Evolutionary conservation across 2,797 vertebrate genomes (phyloP).

Genomic region (Gouania willdenowi): DNA sequence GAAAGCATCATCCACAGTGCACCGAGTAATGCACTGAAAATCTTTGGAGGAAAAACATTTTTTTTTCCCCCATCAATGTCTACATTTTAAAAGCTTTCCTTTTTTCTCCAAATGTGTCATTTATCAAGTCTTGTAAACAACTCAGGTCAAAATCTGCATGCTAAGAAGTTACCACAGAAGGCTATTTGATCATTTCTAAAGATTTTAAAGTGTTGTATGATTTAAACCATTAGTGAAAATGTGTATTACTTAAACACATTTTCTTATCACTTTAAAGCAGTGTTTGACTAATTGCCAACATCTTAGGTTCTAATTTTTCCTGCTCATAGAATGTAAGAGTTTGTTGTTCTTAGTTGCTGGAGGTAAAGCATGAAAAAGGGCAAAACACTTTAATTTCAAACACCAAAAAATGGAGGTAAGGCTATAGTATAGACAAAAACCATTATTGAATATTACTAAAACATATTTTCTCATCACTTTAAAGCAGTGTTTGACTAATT

Average conservation of each 20-base stretch:
- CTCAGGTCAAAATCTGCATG: conserved; percentile 15
- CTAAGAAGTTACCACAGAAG: conserved; percentile 4
- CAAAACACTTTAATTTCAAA: too few species aligned
- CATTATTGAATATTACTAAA: neutral
- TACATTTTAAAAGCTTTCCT: conserved; percentile 20
- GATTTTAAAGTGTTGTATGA: too few species aligned
- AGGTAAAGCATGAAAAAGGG: too few species aligned
- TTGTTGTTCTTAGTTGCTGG: too few species aligned
- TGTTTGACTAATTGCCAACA: too few species aligned
- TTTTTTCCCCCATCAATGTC: conserved; percentile 34
- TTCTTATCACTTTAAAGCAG: neutral
- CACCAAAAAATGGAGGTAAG: too few species aligned
- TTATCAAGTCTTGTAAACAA: conserved; percentile 31
- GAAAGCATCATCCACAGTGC: conserved; percentile 44
- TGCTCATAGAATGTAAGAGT: too few species aligned
- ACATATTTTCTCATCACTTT: neutral
- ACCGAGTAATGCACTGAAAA: conserved; percentile 38
- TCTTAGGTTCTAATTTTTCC: too few species aligned
- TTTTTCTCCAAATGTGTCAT: neutral
- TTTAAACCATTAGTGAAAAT: too few species aligned
- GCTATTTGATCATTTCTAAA: too few species aligned
- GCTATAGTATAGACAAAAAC: too few species aligned
- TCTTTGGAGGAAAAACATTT: conserved; percentile 35
- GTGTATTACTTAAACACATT: neutral
- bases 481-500: too few species aligned